Evolutionary conservation across 2,797 vertebrate species (phyloP).

Genomic region (Neoniphon sammara): DNA sequence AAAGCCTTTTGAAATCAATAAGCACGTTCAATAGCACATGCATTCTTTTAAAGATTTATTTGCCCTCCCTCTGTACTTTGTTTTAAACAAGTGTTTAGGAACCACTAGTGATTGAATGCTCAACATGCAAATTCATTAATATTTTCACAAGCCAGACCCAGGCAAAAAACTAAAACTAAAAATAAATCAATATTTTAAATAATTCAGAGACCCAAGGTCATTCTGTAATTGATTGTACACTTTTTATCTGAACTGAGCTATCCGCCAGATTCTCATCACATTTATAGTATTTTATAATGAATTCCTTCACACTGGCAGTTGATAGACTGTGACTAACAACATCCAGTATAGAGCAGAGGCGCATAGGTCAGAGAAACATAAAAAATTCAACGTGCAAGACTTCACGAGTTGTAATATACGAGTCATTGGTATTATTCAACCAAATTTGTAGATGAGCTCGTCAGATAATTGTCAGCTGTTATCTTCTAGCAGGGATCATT

Average conservation of each 20-base stretch:
- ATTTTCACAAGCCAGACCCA: background rate
- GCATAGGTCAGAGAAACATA: no score
- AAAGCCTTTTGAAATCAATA: constrained; percentile 13
- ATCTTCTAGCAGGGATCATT: background rate
- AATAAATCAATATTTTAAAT: no score
- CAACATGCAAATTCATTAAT: background rate
- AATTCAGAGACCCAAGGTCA: background rate
- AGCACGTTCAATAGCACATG: constrained; percentile 2
- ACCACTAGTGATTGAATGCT: background rate
- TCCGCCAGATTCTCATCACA: no score
- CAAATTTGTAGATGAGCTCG: background rate
- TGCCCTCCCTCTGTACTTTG: background rate
- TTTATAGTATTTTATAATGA: no score
- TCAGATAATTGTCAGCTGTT: background rate
- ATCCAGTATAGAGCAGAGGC: no score
- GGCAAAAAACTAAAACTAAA: background rate
- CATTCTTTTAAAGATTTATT: background rate
- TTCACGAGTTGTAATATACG: no score
- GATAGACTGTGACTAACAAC: no score
- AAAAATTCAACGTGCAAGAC: no score
- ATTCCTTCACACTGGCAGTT: no score
- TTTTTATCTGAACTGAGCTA: constrained; percentile 15
- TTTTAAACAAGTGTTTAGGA: background rate
- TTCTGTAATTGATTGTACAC: background rate
- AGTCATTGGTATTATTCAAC: no score